Conservation (phyloP, 2,797 vertebrate species). For the Ciconia nigra region DNA sequence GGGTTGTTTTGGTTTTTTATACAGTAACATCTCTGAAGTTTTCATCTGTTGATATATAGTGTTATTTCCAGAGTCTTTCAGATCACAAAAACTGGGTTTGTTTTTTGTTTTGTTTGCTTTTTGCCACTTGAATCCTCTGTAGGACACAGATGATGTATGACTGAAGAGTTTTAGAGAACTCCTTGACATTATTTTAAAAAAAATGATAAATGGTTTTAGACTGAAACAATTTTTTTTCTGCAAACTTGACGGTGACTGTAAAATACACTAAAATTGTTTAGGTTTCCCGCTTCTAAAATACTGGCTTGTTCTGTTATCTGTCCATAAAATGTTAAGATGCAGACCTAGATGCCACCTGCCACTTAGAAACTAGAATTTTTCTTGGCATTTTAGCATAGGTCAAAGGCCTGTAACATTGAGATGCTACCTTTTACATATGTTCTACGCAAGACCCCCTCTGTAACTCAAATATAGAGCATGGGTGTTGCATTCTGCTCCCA, state of each 20-base stretch:
- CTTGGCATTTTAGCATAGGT: not conserved
- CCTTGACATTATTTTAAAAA: constrained; percentile 22
- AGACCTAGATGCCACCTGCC: not conserved
- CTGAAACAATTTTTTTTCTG: not conserved
- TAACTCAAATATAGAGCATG: not conserved
- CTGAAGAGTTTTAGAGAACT: not conserved
- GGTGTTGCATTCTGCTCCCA: not conserved
- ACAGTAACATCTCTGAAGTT: not conserved
- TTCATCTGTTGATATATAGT: not conserved
- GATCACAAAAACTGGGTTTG: not conserved
- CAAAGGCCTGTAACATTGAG: rapidly evolving
- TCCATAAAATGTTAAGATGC: not conserved
- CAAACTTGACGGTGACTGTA: not conserved
- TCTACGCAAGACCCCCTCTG: not conserved
- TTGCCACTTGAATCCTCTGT: not conserved
- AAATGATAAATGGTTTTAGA: constrained; percentile 22
- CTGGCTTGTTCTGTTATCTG: not conserved
- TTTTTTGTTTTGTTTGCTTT: not conserved
- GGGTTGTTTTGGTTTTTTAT: not conserved
- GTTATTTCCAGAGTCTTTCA: not conserved
- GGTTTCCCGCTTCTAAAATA: not conserved
- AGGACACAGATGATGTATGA: not conserved
- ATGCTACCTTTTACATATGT: not conserved
- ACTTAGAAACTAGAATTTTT: not conserved
- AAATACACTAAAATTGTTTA: not conserved